Evolutionary conservation across 2,113 vertebrate species (phyloP), one percentile per base, ranked within the genome.

Genomic region (Colaptes auratus): DNA sequence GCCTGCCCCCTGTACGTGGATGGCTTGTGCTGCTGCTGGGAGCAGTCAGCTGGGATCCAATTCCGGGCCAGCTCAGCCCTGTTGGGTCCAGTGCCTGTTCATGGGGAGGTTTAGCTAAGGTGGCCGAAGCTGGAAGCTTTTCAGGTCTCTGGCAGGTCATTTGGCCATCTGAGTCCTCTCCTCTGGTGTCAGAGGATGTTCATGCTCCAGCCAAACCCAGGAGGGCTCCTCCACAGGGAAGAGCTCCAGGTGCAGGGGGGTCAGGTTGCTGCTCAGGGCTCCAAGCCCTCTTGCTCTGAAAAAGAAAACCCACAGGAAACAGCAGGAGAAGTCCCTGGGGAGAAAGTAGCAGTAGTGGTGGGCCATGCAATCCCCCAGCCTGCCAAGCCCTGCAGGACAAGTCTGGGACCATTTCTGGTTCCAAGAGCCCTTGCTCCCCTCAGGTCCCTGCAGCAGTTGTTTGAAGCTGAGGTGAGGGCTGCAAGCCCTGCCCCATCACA

Each of bases 1-100:
- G 56, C 25, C 69, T 17, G 0, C 46, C 28, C 42, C 42, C 20
- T 3, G 67, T 7, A 1, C 1, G 0, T 2, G 33, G 31, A 33
- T 0, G 2, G 35, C 74, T 46, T 27, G 82, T 56, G 0, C 21
- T 15, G 44, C n/a, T 76, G 16, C 44, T 53, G 65, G 67, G 59
- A 27, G 3, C 17, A 2, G 60, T 82, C 63, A 30, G 7, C 14
- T 50, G 63, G 7, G 33, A 21, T 81, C 36, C 21, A 4, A 0
- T 19, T 23, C 44, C 25, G 61, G 56, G 5, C 24, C 7, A 50
- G 75, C 46, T 60, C 71, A 85, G 28, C 16, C 66, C 39, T 31
- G 36, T 12, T 19, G 33, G 25, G 23, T 27, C 10, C 12, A 3
- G 16, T 9, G 44, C 1, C 0, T 23, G 20, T 35, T 55, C 9